Conservation (phyloP, 2,797 vertebrate genomes). For the Sitta carolinensis region DNA sequence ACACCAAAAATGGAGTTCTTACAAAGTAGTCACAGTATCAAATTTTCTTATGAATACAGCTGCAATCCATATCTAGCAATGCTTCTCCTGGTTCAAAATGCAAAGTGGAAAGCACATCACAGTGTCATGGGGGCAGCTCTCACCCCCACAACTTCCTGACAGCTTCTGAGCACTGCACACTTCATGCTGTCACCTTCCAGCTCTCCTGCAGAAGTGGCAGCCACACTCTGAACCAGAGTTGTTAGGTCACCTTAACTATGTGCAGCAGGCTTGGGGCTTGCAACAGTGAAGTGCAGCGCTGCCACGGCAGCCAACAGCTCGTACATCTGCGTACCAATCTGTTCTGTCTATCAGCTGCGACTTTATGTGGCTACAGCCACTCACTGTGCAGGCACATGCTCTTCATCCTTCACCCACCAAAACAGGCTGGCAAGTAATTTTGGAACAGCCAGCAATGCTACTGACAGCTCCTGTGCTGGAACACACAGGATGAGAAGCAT, state of each 20-base stretch:
- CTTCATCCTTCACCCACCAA: neutral
- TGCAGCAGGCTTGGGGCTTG: neutral
- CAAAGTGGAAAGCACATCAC: neutral
- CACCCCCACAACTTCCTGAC: neutral
- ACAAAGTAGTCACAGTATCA: neutral
- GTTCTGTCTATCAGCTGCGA: neutral
- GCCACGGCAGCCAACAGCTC: neutral
- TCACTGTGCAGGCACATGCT: neutral
- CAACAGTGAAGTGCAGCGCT: accelerated
- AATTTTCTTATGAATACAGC: neutral
- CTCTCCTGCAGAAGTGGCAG: neutral
- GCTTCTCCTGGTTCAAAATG: neutral
- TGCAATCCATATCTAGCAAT: neutral
- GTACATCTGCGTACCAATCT: neutral
- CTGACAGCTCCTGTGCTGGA: neutral
- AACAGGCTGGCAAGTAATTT: neutral
- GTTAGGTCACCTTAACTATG: neutral
- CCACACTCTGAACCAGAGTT: neutral
- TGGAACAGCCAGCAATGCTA: neutral
- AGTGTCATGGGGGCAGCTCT: neutral
- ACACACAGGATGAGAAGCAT: neutral
- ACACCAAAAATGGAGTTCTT: neutral
- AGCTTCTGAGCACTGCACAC: neutral
- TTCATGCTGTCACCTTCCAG: neutral
- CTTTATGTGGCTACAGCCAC: neutral